Conservation (phyloP, 2,888 invertebrate species). For the Yponomeuta malinellus region DNA sequence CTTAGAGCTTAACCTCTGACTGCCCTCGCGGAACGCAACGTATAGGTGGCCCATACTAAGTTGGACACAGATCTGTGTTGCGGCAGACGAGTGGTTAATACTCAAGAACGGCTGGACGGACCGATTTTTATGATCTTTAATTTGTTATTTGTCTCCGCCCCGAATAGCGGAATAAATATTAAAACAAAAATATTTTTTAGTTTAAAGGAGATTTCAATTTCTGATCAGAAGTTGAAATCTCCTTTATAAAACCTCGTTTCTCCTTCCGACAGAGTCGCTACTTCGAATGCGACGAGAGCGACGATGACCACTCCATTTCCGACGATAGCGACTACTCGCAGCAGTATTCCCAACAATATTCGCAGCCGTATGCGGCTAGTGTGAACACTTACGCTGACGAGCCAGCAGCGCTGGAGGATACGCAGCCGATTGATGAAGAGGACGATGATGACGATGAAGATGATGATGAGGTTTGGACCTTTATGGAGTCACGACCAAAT, state of each 20-base stretch:
- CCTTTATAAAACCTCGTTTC: slow-evolving; percentile 12
- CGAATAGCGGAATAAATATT: too few species aligned
- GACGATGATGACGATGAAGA: slow-evolving; percentile 45
- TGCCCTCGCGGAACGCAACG: too few species aligned
- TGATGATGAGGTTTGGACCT: slow-evolving; percentile 34
- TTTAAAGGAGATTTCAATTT: too few species aligned
- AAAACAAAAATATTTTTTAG: too few species aligned
- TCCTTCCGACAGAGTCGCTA: slow-evolving; percentile 49
- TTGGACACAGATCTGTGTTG: too few species aligned
- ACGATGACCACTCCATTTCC: slow-evolving; percentile 37
- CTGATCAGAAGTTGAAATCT: background rate
- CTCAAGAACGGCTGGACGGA: too few species aligned
- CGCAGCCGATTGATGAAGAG: background rate
- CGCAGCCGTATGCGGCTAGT: background rate
- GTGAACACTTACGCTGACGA: background rate
- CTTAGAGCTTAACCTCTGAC: too few species aligned
- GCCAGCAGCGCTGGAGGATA: background rate
- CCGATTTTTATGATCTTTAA: too few species aligned
- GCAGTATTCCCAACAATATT: background rate
- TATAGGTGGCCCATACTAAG: too few species aligned
- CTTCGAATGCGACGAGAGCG: slow-evolving; percentile 62
- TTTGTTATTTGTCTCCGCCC: too few species aligned
- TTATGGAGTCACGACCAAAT: background rate
- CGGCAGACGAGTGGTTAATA: too few species aligned
- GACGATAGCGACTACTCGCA: slow-evolving; percentile 12